Evolutionary conservation across 2,888 invertebrate species (phyloP).

Genomic region (Trilocha varians): DNA sequence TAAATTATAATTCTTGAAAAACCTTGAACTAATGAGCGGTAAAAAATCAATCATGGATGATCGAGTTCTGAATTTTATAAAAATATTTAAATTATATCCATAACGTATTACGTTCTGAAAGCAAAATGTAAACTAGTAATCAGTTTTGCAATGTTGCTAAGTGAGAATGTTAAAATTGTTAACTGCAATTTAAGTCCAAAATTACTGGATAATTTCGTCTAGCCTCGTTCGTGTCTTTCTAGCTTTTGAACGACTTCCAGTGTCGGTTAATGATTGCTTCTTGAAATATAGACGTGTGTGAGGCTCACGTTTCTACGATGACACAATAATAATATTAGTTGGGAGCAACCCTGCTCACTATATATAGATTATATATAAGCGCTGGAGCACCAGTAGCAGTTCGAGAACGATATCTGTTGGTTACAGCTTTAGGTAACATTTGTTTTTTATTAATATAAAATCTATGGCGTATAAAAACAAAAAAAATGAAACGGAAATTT

Average conservation of each 20-base stretch:
- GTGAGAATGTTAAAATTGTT: constrained; percentile 32
- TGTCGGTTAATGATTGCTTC: constrained; percentile 40
- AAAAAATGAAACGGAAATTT: too few species aligned
- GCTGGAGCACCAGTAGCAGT: constrained; percentile 48
- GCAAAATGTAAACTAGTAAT: constrained; percentile 11
- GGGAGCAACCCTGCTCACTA: constrained; percentile 52
- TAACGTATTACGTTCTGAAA: not conserved
- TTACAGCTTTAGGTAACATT: constrained; percentile 9
- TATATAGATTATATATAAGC: constrained; percentile 61
- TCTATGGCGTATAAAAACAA: too few species aligned
- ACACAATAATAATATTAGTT: constrained; percentile 56
- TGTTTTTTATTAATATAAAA: not conserved
- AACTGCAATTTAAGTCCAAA: constrained; percentile 46
- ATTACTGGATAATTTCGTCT: constrained; percentile 43
- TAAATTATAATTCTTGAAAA: not conserved
- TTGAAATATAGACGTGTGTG: constrained; percentile 46
- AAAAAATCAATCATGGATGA: not conserved
- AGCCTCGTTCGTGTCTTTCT: constrained; percentile 34
- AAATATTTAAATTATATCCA: not conserved
- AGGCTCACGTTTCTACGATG: constrained; percentile 56
- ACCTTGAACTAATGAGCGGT: not conserved
- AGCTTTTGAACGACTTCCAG: constrained; percentile 31
- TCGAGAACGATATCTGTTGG: constrained; percentile 39
- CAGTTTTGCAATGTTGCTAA: constrained; percentile 42
- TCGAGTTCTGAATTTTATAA: not conserved